A percentile compares a stretch with the other conserved stretches of the same genome.
These are phyloP conservation scores for Linepithema humile DNA, from an alignment of 1,140 invertebrate genomes.

Conservation along the genomic window DNA sequence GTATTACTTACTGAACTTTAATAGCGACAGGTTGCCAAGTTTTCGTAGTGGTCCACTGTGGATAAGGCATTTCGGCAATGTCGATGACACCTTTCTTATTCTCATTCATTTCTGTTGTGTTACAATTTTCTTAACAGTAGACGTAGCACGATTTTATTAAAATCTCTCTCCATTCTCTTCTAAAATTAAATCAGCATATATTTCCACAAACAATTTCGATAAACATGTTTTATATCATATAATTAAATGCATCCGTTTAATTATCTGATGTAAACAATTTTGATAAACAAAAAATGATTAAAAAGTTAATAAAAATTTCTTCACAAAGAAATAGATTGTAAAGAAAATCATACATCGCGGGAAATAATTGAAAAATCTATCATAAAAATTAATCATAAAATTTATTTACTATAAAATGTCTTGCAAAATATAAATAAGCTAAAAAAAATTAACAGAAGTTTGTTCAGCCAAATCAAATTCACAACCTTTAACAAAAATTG, in stretches of 20 bases:
- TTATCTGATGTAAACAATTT: no score
- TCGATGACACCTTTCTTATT: not conserved
- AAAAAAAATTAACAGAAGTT: not conserved
- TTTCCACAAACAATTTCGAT: not conserved
- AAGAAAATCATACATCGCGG: not conserved
- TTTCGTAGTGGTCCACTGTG: not conserved
- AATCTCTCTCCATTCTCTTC: not conserved
- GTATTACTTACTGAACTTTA: conserved; percentile 35
- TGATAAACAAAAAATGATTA: not conserved
- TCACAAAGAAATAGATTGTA: not conserved
- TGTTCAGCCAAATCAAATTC: not conserved
- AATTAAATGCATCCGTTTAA: not conserved
- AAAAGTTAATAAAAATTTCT: not conserved
- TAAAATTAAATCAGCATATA: not conserved
- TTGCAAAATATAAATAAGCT: not conserved
- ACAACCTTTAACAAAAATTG: not conserved
- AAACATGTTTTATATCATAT: no score
- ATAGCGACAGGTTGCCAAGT: not conserved
- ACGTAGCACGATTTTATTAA: not conserved
- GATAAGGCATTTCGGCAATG: not conserved
- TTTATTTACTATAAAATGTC: not conserved
- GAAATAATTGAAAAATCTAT: not conserved
- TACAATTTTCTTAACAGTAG: not conserved
- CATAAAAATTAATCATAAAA: not conserved
- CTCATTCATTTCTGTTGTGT: not conserved